Evolutionary conservation across 2,888 invertebrate species (phyloP).

Genomic region (Melipona bicolor): DNA sequence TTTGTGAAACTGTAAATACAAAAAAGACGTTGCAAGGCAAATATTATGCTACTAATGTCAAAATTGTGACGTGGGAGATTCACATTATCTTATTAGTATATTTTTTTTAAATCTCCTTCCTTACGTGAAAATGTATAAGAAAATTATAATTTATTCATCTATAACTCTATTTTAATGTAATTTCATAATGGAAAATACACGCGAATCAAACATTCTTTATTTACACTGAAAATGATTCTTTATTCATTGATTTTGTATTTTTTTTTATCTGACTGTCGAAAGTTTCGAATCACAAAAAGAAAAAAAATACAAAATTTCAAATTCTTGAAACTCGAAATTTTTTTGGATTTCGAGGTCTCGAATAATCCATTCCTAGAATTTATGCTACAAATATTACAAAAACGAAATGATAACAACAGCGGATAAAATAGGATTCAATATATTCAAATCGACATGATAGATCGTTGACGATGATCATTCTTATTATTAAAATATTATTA

Average conservation of each 20-base stretch:
- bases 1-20: neutral
- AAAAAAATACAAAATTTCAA: too few species aligned
- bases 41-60: conserved; percentile 1
- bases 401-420: neutral
- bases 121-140: neutral
- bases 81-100: neutral
- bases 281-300: too few species aligned
- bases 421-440: neutral
- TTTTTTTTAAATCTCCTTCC: neutral
- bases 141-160: too few species aligned
- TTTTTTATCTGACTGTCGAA: too few species aligned
- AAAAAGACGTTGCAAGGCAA: conserved; percentile 1
- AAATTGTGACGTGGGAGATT: neutral
- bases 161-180: neutral
- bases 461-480: neutral
- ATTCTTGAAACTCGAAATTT: too few species aligned
- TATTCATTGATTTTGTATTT: too few species aligned
- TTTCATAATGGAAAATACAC: neutral
- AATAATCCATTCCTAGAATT: neutral
- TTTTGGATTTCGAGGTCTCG: too few species aligned
- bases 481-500: neutral
- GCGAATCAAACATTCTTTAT: too few species aligned
- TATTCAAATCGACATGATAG: neutral
- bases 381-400: neutral
- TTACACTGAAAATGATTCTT: too few species aligned